These are phyloP conservation scores for Stegodyphus dumicola DNA, from an alignment of 1,140 invertebrate genomes.

Conservation along the genomic window DNA sequence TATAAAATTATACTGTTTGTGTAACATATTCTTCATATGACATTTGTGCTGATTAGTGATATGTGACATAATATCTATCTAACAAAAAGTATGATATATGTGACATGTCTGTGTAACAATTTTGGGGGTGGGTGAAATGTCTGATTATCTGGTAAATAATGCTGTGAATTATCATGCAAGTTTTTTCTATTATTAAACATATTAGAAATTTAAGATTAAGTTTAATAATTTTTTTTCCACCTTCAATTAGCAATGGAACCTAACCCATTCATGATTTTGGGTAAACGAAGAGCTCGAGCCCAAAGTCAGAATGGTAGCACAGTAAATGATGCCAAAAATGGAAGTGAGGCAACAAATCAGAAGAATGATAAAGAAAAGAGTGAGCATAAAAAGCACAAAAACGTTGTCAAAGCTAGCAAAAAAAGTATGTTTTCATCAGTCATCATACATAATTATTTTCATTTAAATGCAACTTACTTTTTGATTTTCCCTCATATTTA, in stretches of 20 bases:
- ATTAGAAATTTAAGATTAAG: not conserved
- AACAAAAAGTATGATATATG: no score
- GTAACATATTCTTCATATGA: no score
- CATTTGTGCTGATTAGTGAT: no score
- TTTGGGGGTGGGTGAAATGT: no score
- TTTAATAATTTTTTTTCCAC: not conserved
- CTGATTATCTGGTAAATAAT: not conserved
- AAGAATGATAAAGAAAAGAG: slow-evolving; percentile 43
- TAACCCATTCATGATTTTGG: slow-evolving; percentile 58
- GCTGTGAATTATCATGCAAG: not conserved
- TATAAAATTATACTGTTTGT: no score
- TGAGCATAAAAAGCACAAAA: slow-evolving; percentile 46
- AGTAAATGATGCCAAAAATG: slow-evolving; percentile 14
- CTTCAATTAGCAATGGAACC: slow-evolving; percentile 49
- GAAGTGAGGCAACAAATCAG: slow-evolving; percentile 20
- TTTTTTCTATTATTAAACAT: not conserved
- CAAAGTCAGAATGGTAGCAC: slow-evolving; percentile 47
- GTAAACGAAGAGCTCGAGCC: slow-evolving; percentile 47
- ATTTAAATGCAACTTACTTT: not conserved
- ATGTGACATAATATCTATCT: no score
- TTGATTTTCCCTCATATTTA: no score
- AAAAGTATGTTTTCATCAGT: slow-evolving; percentile 31
- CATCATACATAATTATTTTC: not conserved
- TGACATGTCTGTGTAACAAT: no score
- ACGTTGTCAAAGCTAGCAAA: slow-evolving; percentile 20